Evolutionary conservation across 2,888 invertebrate species (phyloP).

Genomic region (Ctenicera cuprea): DNA sequence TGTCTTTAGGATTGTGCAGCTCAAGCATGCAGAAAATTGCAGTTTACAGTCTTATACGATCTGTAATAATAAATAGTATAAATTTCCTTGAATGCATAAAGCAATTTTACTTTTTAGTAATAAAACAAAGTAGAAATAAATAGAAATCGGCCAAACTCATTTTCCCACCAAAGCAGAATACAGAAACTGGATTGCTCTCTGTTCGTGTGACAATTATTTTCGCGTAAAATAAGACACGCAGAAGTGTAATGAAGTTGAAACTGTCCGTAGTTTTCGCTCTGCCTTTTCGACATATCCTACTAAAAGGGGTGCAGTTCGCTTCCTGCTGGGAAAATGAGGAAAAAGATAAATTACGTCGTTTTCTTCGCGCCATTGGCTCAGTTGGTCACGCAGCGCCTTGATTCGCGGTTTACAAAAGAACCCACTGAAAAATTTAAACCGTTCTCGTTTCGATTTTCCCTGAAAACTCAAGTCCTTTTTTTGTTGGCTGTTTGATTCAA

Average conservation of each 20-base stretch:
- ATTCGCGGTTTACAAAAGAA: constrained; percentile 20
- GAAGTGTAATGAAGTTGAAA: constrained; percentile 47
- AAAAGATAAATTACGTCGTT: constrained; percentile 46
- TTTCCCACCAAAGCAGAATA: neutral
- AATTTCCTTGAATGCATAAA: too few species aligned
- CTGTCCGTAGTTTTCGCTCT: constrained; percentile 39
- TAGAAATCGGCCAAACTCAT: too few species aligned
- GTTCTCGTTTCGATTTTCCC: too few species aligned
- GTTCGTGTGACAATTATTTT: constrained; percentile 26
- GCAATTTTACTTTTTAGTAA: too few species aligned
- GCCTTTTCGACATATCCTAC: constrained; percentile 36
- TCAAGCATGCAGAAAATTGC: too few species aligned
- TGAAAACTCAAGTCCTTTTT: too few species aligned
- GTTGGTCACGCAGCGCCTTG: constrained; percentile 42
- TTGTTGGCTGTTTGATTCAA: too few species aligned
- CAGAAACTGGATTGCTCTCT: neutral
- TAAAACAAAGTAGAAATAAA: too few species aligned
- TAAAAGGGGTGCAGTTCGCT: constrained; percentile 41
- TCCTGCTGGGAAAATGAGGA: constrained; percentile 37
- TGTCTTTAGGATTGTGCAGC: too few species aligned
- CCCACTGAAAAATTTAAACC: constrained; percentile 3
- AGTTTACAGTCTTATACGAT: too few species aligned
- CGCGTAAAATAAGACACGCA: constrained; percentile 38
- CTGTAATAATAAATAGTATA: too few species aligned
- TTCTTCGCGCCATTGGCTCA: constrained; percentile 37